Conservation (phyloP, 2,113 vertebrate genomes). For the Phasianus colchicus region DNA sequence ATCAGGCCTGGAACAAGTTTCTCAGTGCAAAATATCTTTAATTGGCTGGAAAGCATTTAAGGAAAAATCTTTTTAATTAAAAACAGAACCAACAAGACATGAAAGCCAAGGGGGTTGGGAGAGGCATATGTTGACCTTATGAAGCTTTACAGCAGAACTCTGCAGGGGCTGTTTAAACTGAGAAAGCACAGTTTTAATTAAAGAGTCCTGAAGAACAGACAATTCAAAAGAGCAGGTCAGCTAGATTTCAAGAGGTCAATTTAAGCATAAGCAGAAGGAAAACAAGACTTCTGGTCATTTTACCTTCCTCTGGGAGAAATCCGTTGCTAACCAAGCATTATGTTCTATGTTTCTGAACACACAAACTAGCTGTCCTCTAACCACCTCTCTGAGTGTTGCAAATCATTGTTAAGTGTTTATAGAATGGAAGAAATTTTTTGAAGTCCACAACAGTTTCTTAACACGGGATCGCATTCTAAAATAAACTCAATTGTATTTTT, state of each 20-base stretch:
- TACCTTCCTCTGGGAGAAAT: slow-evolving; percentile 43
- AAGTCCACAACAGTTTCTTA: background rate
- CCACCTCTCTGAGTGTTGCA: background rate
- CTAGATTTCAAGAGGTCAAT: slow-evolving; percentile 70
- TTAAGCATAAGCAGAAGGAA: slow-evolving; percentile 60
- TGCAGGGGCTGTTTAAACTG: slow-evolving; percentile 70
- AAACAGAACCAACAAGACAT: slow-evolving; percentile 67
- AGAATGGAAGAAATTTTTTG: background rate
- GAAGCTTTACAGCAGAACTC: slow-evolving; percentile 69
- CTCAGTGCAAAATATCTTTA: slow-evolving; percentile 60
- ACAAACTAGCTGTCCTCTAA: slow-evolving; percentile 9
- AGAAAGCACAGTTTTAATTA: slow-evolving; percentile 75
- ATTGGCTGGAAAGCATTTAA: slow-evolving; percentile 72
- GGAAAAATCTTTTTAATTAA: slow-evolving; percentile 72
- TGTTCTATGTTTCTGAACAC: background rate
- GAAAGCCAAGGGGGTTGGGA: slow-evolving; percentile 67
- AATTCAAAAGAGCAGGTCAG: slow-evolving; percentile 71
- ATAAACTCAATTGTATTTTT: background rate
- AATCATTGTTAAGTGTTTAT: background rate
- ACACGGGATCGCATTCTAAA: background rate
- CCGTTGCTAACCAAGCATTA: slow-evolving; percentile 32
- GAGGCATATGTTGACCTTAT: slow-evolving; percentile 72
- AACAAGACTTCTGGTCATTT: slow-evolving; percentile 55
- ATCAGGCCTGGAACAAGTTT: slow-evolving; percentile 60
- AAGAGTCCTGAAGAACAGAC: slow-evolving; percentile 69